Percentiles rank a stretch among this genome's conserved stretches.
phyloP scores from a whole-genome alignment of 2,797 vertebrate species.

The Xenopus petersii region DNA sequence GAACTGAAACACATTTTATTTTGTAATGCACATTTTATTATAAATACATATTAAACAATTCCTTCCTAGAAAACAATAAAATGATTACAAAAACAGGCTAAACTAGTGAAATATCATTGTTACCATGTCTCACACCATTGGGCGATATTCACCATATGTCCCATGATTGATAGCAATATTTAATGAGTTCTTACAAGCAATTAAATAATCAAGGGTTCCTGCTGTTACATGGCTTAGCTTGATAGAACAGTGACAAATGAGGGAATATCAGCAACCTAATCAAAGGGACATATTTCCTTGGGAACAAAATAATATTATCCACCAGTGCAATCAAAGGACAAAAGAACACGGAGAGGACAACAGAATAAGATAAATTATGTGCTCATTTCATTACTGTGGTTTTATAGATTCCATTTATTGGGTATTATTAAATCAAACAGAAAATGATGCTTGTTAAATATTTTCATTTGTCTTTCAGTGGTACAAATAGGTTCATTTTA shows the following conservation, averaged over 20 bases:
- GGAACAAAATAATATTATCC: constrained; percentile 87
- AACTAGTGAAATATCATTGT: constrained; percentile 72
- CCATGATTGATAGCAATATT: constrained; percentile 98
- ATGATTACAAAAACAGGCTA: constrained; percentile 63
- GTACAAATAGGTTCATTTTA: constrained; percentile 53
- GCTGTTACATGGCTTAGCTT: constrained; percentile 91
- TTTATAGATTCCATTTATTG: constrained; percentile 76
- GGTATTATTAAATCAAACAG: constrained; percentile 69
- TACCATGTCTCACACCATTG: constrained; percentile 80
- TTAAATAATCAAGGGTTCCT: constrained; percentile 99
- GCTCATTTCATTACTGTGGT: constrained; percentile 78
- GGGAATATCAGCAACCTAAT: constrained; percentile 91
- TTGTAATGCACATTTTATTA: constrained; percentile 55
- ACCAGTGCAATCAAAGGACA: constrained; percentile 85
- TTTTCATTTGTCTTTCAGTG: constrained; percentile 65
- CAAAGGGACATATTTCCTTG: constrained; percentile 94
- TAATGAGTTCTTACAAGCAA: constrained; percentile 99
- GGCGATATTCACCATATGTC: constrained; percentile 96
- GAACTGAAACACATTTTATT: neutral
- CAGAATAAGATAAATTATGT: constrained; percentile 74
- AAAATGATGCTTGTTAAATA: constrained; percentile 71
- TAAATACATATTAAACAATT: constrained; percentile 61
- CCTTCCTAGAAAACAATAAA: constrained; percentile 57
- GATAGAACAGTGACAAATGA: constrained; percentile 94
- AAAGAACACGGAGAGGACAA: constrained; percentile 79